A percentile compares a stretch with the other conserved stretches of the same genome.
Evolutionary conservation across 2,888 invertebrate genomes (phyloP).

Genomic region (Drosophila anceps): DNA sequence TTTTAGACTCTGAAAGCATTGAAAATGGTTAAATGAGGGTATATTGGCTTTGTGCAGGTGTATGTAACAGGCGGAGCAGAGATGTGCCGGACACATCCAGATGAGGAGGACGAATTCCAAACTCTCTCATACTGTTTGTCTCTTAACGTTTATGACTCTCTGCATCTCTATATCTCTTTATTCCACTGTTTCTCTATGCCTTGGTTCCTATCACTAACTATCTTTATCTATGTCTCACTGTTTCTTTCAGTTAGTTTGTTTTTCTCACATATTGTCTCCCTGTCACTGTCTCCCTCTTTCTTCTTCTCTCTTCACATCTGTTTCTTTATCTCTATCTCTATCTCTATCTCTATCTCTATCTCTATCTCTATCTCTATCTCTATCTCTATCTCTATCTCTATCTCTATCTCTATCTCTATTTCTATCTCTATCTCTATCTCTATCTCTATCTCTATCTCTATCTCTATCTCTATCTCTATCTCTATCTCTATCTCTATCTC

Average conservation of each 20-base stretch:
- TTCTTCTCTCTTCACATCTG: neutral
- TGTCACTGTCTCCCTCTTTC: neutral
- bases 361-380: neutral
- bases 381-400: neutral
- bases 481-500: neutral
- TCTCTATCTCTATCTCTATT: neutral
- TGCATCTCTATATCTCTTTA: no score
- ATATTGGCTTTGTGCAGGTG: neutral
- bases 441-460: neutral
- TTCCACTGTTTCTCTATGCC: no score
- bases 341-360: neutral
- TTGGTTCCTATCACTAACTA: no score
- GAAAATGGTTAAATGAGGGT: neutral
- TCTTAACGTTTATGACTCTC: no score
- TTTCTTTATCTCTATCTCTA: neutral
- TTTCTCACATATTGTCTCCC: neutral
- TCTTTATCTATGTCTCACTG: neutral
- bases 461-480: neutral
- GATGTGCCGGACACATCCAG: no score
- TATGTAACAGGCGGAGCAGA: neutral
- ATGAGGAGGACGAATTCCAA: no score
- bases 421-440: neutral
- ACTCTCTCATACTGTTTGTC: no score
- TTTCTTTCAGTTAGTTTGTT: neutral
- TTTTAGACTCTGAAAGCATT: neutral